These are phyloP conservation scores for Amphipyra tragopoginis DNA, from an alignment of 2,888 invertebrate species.

Conservation along the genomic window DNA sequence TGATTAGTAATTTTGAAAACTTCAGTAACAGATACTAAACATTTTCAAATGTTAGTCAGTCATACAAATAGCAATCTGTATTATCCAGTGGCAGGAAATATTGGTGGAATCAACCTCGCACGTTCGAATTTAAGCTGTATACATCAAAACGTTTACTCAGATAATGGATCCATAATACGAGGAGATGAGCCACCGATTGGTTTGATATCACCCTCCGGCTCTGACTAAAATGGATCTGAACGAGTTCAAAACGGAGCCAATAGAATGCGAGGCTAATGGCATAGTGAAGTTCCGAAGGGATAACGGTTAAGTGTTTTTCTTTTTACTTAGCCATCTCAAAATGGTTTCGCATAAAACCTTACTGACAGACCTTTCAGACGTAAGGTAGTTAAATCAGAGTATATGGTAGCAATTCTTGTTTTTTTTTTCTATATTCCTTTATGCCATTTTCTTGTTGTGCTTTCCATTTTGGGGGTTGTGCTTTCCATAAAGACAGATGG, in stretches of 20 bases:
- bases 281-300: constrained; percentile 39
- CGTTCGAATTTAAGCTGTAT: constrained; percentile 7
- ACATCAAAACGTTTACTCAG: constrained; percentile 33
- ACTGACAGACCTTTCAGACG: constrained; percentile 4
- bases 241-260: constrained; percentile 31
- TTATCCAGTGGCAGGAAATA: too few relatives aligned
- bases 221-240: constrained; percentile 30
- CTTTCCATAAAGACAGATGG: too few relatives aligned
- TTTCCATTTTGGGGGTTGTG: too few relatives aligned
- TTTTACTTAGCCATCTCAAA: constrained; percentile 36
- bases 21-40: too few relatives aligned
- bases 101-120: background rate
- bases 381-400: constrained; percentile 21
- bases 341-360: constrained; percentile 30
- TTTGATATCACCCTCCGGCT: constrained; percentile 31
- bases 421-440: too few relatives aligned
- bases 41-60: too few relatives aligned
- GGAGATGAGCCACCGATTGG: constrained; percentile 28
- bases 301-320: constrained; percentile 46
- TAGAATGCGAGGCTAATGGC: constrained; percentile 46
- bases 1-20: too few relatives aligned
- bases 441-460: too few relatives aligned
- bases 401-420: constrained; percentile 3
- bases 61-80: too few relatives aligned
- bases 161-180: constrained; percentile 50